Base-by-base conservation (phyloP, 2,113 vertebrate species). In the Tursiops truncatus region DNA sequence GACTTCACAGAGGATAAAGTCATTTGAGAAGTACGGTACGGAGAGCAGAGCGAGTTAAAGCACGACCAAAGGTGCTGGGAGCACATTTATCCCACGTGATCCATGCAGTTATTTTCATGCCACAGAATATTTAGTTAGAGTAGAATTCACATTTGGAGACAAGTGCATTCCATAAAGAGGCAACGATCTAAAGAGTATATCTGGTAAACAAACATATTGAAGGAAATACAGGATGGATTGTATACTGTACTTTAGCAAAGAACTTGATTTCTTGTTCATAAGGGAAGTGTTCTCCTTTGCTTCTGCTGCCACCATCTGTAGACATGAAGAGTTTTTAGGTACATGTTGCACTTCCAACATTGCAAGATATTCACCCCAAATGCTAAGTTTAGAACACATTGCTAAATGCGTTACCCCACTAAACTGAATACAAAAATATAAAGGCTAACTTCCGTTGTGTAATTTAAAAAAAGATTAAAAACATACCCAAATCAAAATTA, bases 211-310 rank as follows among this genome's bases (percentile, higher is more conserved):
- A 83, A 97, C 87, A 97, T 0, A 68, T 5, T 68, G 81, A 94
- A 98, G 86, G 31, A 92, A 68, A 95, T 97, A 53, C 26, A 98
- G 97, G 95, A 85, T 6, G 8, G 58, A 77, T 12, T 3, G 94
- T 97, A 98, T 98, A 98, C 98, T 96, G 91, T 99, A 99, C 99
- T 99, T 99, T 99, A 95, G 99, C 99, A 98, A 99, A 99, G 98
- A 99, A 99, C 98, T 99, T 99, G 95, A 99, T 99, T 98, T 99
- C 99, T 98, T 99, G 99, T 65, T 99, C 99, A 44, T 99, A 99
- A 68, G 99, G 99, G 97, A 99, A 99, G 70, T 99, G 99, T 36
- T 99, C 99, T 97, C 99, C 99, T 98, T 99, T 99, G 68, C 97
- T 98, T 97, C 99, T 99, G 74, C 98, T 98, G 98, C 98, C 99